phyloP scores from a whole-genome alignment of 1,140 invertebrate species.

The Samia ricini region DNA sequence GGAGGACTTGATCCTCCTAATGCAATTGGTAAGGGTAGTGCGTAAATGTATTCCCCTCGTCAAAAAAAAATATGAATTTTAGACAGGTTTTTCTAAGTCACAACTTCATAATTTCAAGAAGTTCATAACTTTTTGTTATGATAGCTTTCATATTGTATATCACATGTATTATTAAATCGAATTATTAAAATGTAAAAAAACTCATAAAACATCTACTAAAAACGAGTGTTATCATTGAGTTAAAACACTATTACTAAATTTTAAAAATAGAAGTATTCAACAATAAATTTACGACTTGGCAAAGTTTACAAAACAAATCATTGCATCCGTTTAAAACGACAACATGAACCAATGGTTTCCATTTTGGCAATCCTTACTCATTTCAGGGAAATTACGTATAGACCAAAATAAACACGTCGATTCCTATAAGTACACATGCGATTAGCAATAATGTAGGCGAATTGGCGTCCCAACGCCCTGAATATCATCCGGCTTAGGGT shows the following conservation, averaged over 20 bases:
- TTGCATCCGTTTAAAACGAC: slow-evolving; percentile 1
- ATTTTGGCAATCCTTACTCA: background rate
- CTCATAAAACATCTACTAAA: background rate
- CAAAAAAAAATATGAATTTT: too few relatives aligned
- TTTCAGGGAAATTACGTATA: background rate
- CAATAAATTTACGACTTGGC: slow-evolving; percentile 13
- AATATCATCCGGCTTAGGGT: background rate
- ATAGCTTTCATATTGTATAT: too few relatives aligned
- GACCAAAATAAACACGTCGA: background rate
- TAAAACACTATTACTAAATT: background rate
- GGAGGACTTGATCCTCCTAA: too few relatives aligned
- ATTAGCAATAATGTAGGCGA: background rate
- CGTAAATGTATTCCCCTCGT: too few relatives aligned
- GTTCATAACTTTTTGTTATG: too few relatives aligned
- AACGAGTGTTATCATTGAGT: background rate
- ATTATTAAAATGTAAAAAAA: background rate
- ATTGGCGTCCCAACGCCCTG: background rate
- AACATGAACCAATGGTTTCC: slow-evolving; percentile 1
- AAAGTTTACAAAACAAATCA: slow-evolving; percentile 7
- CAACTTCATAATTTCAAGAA: too few relatives aligned
- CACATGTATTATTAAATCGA: too few relatives aligned
- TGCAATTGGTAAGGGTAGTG: too few relatives aligned
- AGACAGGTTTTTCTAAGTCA: too few relatives aligned
- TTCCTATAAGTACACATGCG: background rate
- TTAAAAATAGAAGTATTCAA: background rate